Conservation (phyloP, 2,797 vertebrate species). For the Triplophysa bombifrons region DNA sequence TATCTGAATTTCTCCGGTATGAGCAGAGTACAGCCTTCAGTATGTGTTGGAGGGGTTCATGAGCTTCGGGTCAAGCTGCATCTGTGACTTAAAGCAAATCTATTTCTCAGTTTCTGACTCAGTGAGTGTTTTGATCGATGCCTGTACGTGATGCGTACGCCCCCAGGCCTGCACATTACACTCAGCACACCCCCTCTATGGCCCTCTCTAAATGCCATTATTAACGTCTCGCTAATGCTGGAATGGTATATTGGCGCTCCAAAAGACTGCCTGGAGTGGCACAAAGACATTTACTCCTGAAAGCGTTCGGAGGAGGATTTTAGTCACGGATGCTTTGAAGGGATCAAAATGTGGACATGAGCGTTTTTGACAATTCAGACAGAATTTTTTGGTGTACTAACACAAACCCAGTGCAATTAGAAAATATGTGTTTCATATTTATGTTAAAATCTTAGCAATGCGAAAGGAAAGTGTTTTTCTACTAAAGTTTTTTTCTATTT, state of each 20-base stretch:
- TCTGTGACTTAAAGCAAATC: slow-evolving; percentile 45
- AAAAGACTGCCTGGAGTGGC: slow-evolving; percentile 6
- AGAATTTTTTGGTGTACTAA: not conserved
- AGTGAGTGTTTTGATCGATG: slow-evolving; percentile 50
- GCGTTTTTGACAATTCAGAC: not conserved
- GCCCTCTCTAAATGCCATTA: slow-evolving; percentile 44
- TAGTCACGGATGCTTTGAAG: not conserved
- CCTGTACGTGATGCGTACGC: slow-evolving; percentile 32
- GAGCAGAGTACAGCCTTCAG: not conserved
- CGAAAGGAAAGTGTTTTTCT: no score
- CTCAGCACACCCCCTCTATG: slow-evolving; percentile 41
- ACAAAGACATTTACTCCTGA: slow-evolving; percentile 22
- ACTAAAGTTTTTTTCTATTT: no score
- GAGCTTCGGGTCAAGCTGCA: slow-evolving; percentile 48
- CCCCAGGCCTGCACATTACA: slow-evolving; percentile 49
- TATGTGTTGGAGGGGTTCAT: slow-evolving; percentile 40
- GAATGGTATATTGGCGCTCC: slow-evolving; percentile 34
- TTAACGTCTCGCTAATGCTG: slow-evolving; percentile 25
- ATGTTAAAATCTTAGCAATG: not conserved
- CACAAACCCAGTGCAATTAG: no score
- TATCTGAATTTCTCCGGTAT: slow-evolving; percentile 1
- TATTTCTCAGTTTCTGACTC: slow-evolving; percentile 56
- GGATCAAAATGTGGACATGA: not conserved
- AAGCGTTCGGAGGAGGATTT: not conserved
- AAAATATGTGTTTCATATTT: no score